Percentiles rank a stretch among this genome's conserved stretches.
These are phyloP conservation scores for Leptoteleia sp. DNA, from an alignment of 1,140 invertebrate species.

Conservation along the genomic window DNA sequence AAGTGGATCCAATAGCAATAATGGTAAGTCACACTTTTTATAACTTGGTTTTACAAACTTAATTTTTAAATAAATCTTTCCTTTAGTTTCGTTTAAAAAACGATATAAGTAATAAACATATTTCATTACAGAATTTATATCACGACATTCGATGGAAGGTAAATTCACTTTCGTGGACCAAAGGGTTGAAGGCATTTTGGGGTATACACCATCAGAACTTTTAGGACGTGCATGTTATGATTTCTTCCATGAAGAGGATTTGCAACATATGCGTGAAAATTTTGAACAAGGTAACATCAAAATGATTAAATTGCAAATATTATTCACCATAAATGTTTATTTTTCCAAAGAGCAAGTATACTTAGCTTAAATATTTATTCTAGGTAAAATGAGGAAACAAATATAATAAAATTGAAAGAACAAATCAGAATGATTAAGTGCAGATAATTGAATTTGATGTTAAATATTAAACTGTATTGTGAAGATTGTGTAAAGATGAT, in stretches of 20 bases:
- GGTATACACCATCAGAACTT: slow-evolving; percentile 92
- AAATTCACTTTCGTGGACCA: slow-evolving; percentile 99
- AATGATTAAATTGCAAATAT: slow-evolving; percentile 13
- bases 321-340: too few relatives aligned
- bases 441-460: too few relatives aligned
- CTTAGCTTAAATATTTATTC: too few relatives aligned
- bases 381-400: too few relatives aligned
- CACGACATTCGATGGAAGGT: slow-evolving; percentile 95
- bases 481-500: too few relatives aligned
- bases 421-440: too few relatives aligned
- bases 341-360: too few relatives aligned
- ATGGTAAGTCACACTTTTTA: slow-evolving; percentile 74
- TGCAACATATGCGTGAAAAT: slow-evolving; percentile 97
- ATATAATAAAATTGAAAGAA: too few relatives aligned
- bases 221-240: slow-evolving; percentile 97
- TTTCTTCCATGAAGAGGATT: slow-evolving; percentile 97
- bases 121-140: slow-evolving; percentile 90
- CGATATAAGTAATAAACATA: neutral
- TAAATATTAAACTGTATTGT: too few relatives aligned
- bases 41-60: too few relatives aligned
- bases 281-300: slow-evolving; percentile 93
- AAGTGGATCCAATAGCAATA: slow-evolving; percentile 90
- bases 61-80: too few relatives aligned
- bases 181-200: slow-evolving; percentile 93
- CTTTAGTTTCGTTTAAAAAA: too few relatives aligned